phyloP scores from a whole-genome alignment of 2,888 invertebrate genomes.

The Parnassius apollo region DNA sequence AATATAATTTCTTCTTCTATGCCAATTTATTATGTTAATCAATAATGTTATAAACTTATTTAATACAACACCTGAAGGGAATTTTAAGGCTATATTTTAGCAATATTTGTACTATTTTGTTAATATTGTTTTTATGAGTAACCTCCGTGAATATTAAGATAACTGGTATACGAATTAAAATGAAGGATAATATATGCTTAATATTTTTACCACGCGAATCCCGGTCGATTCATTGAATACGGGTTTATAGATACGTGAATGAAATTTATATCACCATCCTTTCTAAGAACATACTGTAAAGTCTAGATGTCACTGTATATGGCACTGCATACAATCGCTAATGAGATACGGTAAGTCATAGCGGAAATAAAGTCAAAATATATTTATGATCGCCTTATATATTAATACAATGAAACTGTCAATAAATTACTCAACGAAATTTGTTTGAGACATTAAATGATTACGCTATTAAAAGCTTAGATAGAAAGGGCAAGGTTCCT shows the following conservation, averaged over 20 bases:
- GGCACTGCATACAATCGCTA: conserved; percentile 26
- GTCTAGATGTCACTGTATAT: conserved; percentile 33
- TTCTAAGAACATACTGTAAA: conserved; percentile 36
- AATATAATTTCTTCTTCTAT: no score
- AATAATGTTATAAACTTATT: no score
- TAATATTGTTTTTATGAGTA: not conserved
- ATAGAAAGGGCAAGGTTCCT: no score
- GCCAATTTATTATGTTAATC: no score
- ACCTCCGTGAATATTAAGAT: conserved; percentile 25
- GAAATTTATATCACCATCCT: conserved; percentile 47
- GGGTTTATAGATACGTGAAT: conserved; percentile 43
- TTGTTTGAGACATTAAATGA: no score
- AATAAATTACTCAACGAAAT: no score
- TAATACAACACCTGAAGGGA: no score
- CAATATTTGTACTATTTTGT: no score
- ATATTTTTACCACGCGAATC: conserved; percentile 53
- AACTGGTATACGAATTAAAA: conserved; percentile 35
- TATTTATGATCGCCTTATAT: conserved; percentile 8
- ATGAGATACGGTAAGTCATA: conserved; percentile 19
- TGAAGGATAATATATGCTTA: conserved; percentile 48
- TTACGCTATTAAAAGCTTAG: no score
- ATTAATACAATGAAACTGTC: not conserved
- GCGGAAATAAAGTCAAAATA: conserved; percentile 9
- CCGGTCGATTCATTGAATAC: conserved; percentile 35
- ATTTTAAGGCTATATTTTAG: no score